Percentiles rank a stretch among this genome's conserved stretches.
Evolutionary conservation across 2,797 vertebrate genomes (phyloP).

Genomic region (Peromyscus attwateri): DNA sequence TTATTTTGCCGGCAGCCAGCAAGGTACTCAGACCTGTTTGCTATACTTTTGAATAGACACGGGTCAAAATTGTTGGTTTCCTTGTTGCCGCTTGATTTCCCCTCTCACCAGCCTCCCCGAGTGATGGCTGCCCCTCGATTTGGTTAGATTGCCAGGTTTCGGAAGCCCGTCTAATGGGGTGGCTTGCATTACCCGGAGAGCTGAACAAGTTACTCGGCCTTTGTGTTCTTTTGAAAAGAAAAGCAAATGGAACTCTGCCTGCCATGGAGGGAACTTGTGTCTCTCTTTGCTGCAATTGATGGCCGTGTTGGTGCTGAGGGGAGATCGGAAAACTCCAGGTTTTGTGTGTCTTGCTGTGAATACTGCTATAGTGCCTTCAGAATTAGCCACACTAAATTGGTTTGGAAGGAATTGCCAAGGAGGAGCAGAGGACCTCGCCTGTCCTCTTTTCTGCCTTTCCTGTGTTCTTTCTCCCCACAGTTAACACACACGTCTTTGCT

Average conservation of each 20-base stretch:
- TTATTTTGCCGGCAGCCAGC: constrained; percentile 60
- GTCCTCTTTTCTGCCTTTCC: background rate
- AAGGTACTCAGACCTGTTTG: constrained; percentile 5
- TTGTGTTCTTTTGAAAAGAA: constrained; percentile 71
- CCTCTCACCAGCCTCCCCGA: constrained; percentile 22
- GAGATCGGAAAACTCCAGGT: background rate
- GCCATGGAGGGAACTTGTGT: background rate
- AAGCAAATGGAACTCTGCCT: constrained; percentile 62
- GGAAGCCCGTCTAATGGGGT: constrained; percentile 53
- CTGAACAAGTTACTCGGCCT: constrained; percentile 50
- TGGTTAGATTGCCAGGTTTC: constrained; percentile 60
- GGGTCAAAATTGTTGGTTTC: constrained; percentile 66
- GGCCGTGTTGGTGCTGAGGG: background rate
- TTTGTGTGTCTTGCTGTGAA: constrained; percentile 26
- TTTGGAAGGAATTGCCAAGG: background rate
- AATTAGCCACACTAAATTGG: background rate
- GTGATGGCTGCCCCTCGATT: constrained; percentile 42
- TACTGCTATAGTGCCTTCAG: background rate
- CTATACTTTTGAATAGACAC: background rate
- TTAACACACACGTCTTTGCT: background rate
- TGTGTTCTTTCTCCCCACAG: background rate
- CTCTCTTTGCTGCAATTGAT: constrained; percentile 5
- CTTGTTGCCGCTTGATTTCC: constrained; percentile 61
- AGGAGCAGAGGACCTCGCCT: background rate
- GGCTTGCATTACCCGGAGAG: constrained; percentile 45